phyloP scores from a whole-genome alignment of 2,888 invertebrate species.

The Caenorhabditis panamensis region DNA sequence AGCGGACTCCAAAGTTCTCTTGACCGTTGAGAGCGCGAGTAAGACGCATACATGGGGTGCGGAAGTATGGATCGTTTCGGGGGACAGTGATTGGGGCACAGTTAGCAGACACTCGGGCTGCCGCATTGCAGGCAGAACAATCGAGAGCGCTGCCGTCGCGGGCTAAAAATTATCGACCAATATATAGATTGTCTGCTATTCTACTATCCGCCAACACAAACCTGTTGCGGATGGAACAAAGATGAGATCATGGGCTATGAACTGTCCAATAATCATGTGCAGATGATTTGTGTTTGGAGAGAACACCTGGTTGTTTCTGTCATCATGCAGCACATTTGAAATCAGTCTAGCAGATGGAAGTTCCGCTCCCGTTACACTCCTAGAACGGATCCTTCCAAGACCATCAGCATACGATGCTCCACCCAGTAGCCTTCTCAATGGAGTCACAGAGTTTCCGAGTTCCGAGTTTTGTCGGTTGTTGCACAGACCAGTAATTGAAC shows the following conservation, averaged over 20 bases:
- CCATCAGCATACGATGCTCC: conserved; percentile 86
- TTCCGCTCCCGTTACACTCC: conserved; percentile 40
- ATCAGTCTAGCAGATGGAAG: conserved; percentile 63
- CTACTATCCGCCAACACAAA: conserved; percentile 4
- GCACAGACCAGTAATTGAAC: conserved; percentile 87
- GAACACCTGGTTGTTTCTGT: conserved; percentile 42
- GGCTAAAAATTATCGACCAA: conserved; percentile 11
- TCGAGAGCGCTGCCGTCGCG: conserved; percentile 57
- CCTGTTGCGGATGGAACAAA: conserved; percentile 88
- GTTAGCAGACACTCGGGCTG: conserved; percentile 89
- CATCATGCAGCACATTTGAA: conserved; percentile 62
- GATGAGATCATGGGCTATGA: conserved; percentile 93
- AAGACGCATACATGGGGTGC: conserved; percentile 88
- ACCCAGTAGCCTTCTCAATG: conserved; percentile 87
- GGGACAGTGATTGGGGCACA: conserved; percentile 91
- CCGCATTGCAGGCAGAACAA: conserved; percentile 87
- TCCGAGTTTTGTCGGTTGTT: conserved; percentile 88
- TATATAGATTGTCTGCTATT: not conserved
- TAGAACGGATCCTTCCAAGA: conserved; percentile 50
- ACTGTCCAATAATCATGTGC: conserved; percentile 93
- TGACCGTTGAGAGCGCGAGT: conserved; percentile 95
- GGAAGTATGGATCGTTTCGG: conserved; percentile 60
- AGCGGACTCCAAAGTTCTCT: conserved; percentile 85
- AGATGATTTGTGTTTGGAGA: conserved; percentile 66
- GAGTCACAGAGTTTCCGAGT: conserved; percentile 90